Conservation (phyloP, 2,888 invertebrate species). For the Deilephila porcellus region DNA sequence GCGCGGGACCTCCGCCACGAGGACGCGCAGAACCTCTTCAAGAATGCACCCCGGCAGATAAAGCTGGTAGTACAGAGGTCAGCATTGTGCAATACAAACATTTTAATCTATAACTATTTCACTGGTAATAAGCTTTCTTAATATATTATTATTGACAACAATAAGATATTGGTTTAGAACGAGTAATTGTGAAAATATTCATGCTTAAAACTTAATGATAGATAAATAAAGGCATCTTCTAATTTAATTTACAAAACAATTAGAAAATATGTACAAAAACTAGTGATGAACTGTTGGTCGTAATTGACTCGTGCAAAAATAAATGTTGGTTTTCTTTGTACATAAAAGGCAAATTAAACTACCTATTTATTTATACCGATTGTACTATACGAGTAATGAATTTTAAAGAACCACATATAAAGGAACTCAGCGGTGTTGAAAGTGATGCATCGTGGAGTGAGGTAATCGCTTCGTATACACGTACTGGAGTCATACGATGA, state of each 20-base stretch:
- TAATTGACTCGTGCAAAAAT: not conserved
- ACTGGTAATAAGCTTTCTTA: no score
- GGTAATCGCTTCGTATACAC: not conserved
- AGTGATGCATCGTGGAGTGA: conserved; percentile 1
- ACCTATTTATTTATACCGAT: not conserved
- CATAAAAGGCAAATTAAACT: not conserved
- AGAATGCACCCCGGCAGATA: conserved; percentile 91
- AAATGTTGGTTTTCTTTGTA: not conserved
- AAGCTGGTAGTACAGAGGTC: conserved; percentile 93
- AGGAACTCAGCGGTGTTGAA: not conserved
- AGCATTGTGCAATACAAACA: conserved; percentile 29
- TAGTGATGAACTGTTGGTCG: no score
- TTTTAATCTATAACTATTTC: no score
- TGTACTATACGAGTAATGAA: not conserved
- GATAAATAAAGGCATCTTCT: no score
- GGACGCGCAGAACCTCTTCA: conserved; percentile 95
- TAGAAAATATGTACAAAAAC: no score
- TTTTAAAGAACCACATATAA: not conserved
- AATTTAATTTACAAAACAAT: no score
- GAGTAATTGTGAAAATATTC: no score
- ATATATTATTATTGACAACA: no score
- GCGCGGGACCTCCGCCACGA: conserved; percentile 94
- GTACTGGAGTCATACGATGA: conserved; percentile 17
- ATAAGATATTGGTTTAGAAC: no score
- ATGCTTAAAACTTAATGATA: no score